Percentiles rank a stretch among this genome's conserved stretches.
Conservation (phyloP, 2,113 vertebrate species). For the Tichodroma muraria region DNA sequence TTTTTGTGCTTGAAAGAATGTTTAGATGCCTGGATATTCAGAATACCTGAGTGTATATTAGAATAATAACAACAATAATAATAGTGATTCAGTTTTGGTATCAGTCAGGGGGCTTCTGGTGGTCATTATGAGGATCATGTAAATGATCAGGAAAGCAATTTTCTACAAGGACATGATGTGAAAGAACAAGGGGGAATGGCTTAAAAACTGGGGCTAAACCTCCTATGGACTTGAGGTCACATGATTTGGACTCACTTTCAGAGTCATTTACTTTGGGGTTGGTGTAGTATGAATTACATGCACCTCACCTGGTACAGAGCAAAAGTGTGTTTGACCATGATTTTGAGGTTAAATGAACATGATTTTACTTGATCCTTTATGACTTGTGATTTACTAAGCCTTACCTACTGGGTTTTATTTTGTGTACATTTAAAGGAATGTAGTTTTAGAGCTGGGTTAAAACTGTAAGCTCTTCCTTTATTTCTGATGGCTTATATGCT, state of each 20-base stretch:
- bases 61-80: not conserved
- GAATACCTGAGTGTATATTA: not conserved
- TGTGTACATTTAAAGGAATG: not conserved
- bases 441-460: not conserved
- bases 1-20: not conserved
- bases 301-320: not conserved
- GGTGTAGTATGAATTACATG: not conserved
- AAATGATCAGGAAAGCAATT: not conserved
- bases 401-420: not conserved
- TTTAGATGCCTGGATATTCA: not conserved
- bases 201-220: not conserved
- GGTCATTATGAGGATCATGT: not conserved
- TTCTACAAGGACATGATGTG: not conserved
- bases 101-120: not conserved
- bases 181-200: not conserved
- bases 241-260: not conserved
- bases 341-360: not conserved
- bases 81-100: not conserved
- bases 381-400: not conserved
- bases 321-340: not conserved
- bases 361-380: not conserved
- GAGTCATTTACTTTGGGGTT: not conserved
- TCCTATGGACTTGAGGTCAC: not conserved
- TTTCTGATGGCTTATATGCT: not conserved
- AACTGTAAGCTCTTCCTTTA: not conserved